Conservation (phyloP, 2,113 vertebrate species). For the Phylloscopus trochilus region DNA sequence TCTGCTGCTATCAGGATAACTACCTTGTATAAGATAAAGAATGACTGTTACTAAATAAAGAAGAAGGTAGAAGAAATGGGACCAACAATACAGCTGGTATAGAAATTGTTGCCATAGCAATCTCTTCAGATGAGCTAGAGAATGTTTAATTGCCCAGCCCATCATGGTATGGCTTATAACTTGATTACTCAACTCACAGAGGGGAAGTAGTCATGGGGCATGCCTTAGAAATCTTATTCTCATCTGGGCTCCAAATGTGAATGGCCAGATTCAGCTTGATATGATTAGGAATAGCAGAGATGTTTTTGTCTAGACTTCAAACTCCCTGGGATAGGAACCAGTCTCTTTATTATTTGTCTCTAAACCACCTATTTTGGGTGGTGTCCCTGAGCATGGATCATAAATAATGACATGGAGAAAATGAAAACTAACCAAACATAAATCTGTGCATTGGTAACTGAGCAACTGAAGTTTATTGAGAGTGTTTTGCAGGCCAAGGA, state of each 20-base stretch:
- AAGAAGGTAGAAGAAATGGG: neutral
- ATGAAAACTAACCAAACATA: neutral
- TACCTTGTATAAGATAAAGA: neutral
- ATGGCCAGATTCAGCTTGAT: conserved; percentile 32
- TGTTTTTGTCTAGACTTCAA: conserved; percentile 54
- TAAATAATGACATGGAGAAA: conserved; percentile 2
- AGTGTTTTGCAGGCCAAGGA: neutral
- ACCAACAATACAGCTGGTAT: conserved; percentile 15
- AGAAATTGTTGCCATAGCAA: conserved; percentile 37
- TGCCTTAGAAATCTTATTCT: conserved; percentile 21
- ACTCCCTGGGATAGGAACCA: neutral
- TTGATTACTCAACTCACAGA: conserved; percentile 40
- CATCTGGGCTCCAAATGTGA: conserved; percentile 64
- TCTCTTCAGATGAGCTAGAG: conserved; percentile 41
- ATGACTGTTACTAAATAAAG: conserved; percentile 12
- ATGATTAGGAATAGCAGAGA: conserved; percentile 43
- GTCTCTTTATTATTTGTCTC: conserved; percentile 1
- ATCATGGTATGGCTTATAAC: conserved; percentile 41
- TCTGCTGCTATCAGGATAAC: neutral
- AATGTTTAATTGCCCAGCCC: conserved; percentile 29
- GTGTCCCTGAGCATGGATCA: neutral
- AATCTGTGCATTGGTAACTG: neutral
- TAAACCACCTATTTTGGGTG: conserved; percentile 6
- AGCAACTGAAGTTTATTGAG: neutral
- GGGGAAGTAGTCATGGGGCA: conserved; percentile 35